Conservation (phyloP, 1,140 invertebrate species). For the Alviniconcha marisindica region DNA sequence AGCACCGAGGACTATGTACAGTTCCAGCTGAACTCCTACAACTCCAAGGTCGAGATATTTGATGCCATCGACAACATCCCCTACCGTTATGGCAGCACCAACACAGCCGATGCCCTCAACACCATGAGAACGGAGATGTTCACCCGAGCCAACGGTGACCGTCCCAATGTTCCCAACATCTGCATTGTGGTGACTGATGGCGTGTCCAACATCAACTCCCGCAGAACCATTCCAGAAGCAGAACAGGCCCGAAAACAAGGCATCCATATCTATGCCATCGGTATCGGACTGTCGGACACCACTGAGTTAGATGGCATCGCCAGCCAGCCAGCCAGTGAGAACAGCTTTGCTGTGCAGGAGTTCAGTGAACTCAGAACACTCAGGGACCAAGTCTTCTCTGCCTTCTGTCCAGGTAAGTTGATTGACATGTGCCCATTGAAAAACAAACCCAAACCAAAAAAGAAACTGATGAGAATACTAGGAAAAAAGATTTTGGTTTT, state of each 20-base stretch:
- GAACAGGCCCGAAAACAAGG: constrained; percentile 45
- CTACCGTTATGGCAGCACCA: constrained; percentile 68
- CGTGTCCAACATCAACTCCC: constrained; percentile 65
- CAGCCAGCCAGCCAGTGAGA: constrained; percentile 51
- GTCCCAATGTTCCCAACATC: constrained; percentile 61
- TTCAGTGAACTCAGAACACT: constrained; percentile 59
- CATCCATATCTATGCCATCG: constrained; percentile 65
- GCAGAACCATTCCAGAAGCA: constrained; percentile 55
- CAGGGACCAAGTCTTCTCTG: constrained; percentile 52
- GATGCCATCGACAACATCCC: constrained; percentile 60
- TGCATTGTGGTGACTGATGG: constrained; percentile 71
- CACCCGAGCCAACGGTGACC: constrained; percentile 59
- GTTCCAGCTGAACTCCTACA: constrained; percentile 60
- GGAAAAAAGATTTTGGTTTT: too few species aligned
- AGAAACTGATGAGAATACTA: too few species aligned
- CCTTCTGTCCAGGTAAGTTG: constrained; percentile 55
- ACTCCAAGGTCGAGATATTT: constrained; percentile 49
- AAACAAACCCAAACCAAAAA: too few species aligned
- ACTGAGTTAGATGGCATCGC: constrained; percentile 64
- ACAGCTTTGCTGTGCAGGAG: constrained; percentile 59
- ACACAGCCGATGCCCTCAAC: constrained; percentile 66
- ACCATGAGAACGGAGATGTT: constrained; percentile 64
- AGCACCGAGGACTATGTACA: constrained; percentile 52
- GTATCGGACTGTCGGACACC: constrained; percentile 59
- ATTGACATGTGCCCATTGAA: too few species aligned